Conservation (phyloP, 2,888 invertebrate genomes). For the Eulithis prunata region DNA sequence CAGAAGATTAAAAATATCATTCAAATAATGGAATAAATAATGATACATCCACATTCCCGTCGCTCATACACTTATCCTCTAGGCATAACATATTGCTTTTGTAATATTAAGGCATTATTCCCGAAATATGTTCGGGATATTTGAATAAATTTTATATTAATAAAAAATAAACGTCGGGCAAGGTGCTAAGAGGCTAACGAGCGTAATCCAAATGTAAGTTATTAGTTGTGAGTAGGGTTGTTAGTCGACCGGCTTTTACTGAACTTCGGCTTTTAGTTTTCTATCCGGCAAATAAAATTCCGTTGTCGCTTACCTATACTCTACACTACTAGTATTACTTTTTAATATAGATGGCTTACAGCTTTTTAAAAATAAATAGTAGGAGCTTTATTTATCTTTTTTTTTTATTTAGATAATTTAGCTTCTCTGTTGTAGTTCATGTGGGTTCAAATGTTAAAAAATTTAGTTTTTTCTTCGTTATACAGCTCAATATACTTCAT, state of each 20-base stretch:
- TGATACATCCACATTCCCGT: constrained; percentile 48
- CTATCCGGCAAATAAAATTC: background rate
- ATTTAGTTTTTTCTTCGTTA: no score
- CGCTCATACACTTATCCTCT: constrained; percentile 65
- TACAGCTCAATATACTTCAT: no score
- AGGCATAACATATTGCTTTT: constrained; percentile 76
- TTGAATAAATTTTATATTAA: constrained; percentile 81
- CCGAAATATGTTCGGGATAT: constrained; percentile 72
- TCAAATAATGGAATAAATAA: constrained; percentile 68
- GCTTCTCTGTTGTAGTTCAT: no score
- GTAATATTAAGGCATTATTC: constrained; percentile 75
- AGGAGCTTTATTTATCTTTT: no score
- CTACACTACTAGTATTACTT: no score
- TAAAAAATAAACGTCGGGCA: constrained; percentile 77
- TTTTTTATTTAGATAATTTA: no score
- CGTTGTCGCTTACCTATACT: no score
- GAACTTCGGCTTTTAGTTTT: constrained; percentile 9
- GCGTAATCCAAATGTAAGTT: constrained; percentile 82
- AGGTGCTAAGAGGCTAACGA: constrained; percentile 84
- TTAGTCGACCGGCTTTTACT: background rate
- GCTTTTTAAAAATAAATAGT: no score
- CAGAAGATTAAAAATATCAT: constrained; percentile 57
- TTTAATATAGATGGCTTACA: no score
- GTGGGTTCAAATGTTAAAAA: no score
- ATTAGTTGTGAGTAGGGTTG: constrained; percentile 65